Percentiles rank a stretch among this genome's conserved stretches.
phyloP scores from a whole-genome alignment of 2,113 vertebrate species.

The Lucifuga dentata region DNA sequence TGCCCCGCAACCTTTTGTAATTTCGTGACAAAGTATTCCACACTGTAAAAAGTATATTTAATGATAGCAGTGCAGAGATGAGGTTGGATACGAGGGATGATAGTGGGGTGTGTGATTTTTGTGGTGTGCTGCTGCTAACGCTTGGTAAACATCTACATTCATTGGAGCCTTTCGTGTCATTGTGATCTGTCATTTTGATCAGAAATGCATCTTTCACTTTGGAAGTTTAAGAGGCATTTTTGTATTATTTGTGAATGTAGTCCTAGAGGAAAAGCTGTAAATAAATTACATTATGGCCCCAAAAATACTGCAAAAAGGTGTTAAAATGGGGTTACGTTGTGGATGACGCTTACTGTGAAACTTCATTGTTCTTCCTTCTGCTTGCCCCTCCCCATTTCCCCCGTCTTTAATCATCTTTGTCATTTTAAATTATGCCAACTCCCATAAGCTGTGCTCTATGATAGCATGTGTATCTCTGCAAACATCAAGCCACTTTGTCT shows the following conservation, averaged over 20 bases:
- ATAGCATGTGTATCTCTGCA: constrained; percentile 43
- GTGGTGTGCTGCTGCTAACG: too few species aligned
- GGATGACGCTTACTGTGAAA: constrained; percentile 20
- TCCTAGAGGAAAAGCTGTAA: not conserved
- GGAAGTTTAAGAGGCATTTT: too few species aligned
- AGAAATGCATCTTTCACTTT: too few species aligned
- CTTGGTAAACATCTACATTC: too few species aligned
- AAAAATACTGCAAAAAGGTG: not conserved
- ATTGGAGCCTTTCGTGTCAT: too few species aligned
- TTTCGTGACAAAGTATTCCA: too few species aligned
- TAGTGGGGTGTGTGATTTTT: too few species aligned
- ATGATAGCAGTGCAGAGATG: too few species aligned
- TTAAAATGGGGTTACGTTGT: not conserved
- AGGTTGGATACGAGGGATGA: too few species aligned
- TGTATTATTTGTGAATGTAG: not conserved
- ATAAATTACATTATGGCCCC: not conserved
- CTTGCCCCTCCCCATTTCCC: not conserved
- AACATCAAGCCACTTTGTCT: constrained; percentile 62
- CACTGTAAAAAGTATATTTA: too few species aligned
- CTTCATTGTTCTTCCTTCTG: not conserved
- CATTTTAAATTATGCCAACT: constrained; percentile 53
- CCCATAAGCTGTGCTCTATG: constrained; percentile 59
- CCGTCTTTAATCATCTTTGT: constrained; percentile 52
- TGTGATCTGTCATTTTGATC: too few species aligned
- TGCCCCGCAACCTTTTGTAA: not conserved